phyloP scores from a whole-genome alignment of 2,888 invertebrate genomes.

The Drosophila hawaiiensis region DNA sequence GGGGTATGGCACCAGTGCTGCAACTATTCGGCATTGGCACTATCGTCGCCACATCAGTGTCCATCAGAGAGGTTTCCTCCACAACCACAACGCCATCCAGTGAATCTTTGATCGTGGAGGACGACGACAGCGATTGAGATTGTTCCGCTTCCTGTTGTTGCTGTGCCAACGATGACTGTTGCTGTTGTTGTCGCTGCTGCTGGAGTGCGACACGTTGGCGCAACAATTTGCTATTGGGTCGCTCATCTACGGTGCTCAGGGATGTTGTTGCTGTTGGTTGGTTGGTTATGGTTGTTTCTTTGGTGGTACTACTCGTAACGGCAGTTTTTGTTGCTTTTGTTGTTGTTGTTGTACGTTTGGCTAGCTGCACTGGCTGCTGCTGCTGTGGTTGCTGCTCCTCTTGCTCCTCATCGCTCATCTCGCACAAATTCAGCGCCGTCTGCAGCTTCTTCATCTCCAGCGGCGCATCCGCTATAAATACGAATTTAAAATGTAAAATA shows the following conservation, averaged over 20 bases:
- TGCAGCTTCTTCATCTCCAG: conserved; percentile 84
- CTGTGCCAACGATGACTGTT: conserved; percentile 50
- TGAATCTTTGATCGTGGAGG: conserved; percentile 74
- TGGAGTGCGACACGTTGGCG: conserved; percentile 83
- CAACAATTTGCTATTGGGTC: conserved; percentile 81
- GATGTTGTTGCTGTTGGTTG: conserved; percentile 51
- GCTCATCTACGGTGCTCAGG: conserved; percentile 67
- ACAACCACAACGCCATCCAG: conserved; percentile 68
- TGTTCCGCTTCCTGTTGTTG: conserved; percentile 51
- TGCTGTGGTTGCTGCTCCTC: conserved; percentile 28
- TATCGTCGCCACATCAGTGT: conserved; percentile 37
- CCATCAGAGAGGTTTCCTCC: conserved; percentile 84
- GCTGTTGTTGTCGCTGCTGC: conserved; percentile 74
- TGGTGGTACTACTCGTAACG: conserved; percentile 78
- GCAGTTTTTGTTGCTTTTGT: conserved; percentile 68
- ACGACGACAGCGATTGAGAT: conserved; percentile 73
- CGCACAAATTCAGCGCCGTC: conserved; percentile 80
- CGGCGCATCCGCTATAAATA: conserved; percentile 68
- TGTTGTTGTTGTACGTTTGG: conserved; percentile 52
- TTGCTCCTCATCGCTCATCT: conserved; percentile 83
- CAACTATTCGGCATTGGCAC: conserved; percentile 48
- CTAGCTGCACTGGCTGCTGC: conserved; percentile 46
- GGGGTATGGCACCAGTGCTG: conserved; percentile 57
- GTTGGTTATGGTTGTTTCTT: conserved; percentile 45
- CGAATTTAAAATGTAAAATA: background rate